Evolutionary conservation across 2,797 vertebrate species (phyloP), one percentile per base, ranked within the genome.

Genomic region (Platalea minor): DNA sequence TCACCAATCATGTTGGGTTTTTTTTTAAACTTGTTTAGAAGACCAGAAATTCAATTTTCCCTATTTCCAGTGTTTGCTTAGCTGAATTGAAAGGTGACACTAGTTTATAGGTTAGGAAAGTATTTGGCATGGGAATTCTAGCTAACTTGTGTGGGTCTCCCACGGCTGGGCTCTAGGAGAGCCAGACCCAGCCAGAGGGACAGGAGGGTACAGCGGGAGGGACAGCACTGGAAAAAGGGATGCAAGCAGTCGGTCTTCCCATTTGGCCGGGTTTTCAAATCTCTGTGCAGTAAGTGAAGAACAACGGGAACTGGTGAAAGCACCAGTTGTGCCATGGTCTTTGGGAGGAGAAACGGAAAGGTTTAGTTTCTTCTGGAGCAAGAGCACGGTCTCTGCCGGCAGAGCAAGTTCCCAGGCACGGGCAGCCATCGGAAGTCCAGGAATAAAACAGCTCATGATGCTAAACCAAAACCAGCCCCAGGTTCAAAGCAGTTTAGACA

Each of bases 1-100:
- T 26, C 60, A 28, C n/a, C 29, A 5, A 17, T 46, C 1, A 0
- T 2, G 4, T 5, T 37, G 43, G 20, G 8, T 3, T 2, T n/a
- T 2, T n/a, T 17, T 61, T 35, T 20, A 1, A 54, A 68, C 29
- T 61, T 19, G 3, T 35, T 77, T 41, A 7, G 41, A 41, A 68
- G 45, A 64, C 9, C 29, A 72, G 53, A 72, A 93, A 81, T 56
- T 5, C n/a, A 33, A 28, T 53, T 74, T 67, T 78, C 17, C 14
- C 14, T 37, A 2, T 31, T 74, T 13, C 54, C 37, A 57, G 21
- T 17, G 26, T 59, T 86, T 29, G 7, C n/a, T 73, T n/a, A 51
- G 8, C 56, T 31, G 53, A 61, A 37, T 0, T 61, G 50, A 61
- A 83, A 82, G n/a, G 23, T 65, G 41, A 7, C 3, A 12, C 14